Evolutionary conservation across 1,140 invertebrate genomes (phyloP), one percentile per base, ranked within the genome.

Genomic region (Zaprionus tsacasi): DNA sequence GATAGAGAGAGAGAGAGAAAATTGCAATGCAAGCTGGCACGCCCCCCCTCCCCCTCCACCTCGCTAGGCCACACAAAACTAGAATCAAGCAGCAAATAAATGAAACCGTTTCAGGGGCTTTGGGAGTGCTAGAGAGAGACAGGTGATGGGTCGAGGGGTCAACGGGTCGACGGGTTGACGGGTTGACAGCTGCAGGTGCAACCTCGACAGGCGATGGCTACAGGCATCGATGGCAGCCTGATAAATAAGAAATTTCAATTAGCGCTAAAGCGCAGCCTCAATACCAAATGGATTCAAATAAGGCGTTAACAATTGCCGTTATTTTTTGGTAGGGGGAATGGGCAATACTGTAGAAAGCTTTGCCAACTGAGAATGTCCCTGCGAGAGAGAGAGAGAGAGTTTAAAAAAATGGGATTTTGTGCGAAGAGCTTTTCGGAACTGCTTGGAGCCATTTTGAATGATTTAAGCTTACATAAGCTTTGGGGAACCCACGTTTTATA

Each of bases 201-300:
- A 57, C 27, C 52, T 56, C 36, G 54, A 59, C 55, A 12, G 55
- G 58, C 63, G 75, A 64, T 60, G 68, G 81, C 57, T 57, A 64
- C 59, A 30, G 66, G 76, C 73, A 78, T 78, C 75, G 69, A 86
- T 81, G 74, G 78, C 79, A 82, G 59, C 79, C 71, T 85, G 79
- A 87, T 87, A 82, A 87, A 87, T 86, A 85, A 86, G 78, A 69
- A 70, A 82, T 82, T 86, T 87, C 82, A 82, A 87, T 87, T 86
- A 86, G 76, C 75, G 79, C 63, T 68, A 67, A 81, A 83, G 81
- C 78, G 64, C 64, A 30, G 45, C 30, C 33, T 48, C 35, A 36
- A 36, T 15, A 38, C 27, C 21, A 12, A 58, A 66, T 58, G 55
- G 12, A 59, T 36, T 58, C 33, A 17, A 10, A 40, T 35, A 11